Evolutionary conservation across 2,888 invertebrate genomes (phyloP).

Genomic region (Cantharis rufa): DNA sequence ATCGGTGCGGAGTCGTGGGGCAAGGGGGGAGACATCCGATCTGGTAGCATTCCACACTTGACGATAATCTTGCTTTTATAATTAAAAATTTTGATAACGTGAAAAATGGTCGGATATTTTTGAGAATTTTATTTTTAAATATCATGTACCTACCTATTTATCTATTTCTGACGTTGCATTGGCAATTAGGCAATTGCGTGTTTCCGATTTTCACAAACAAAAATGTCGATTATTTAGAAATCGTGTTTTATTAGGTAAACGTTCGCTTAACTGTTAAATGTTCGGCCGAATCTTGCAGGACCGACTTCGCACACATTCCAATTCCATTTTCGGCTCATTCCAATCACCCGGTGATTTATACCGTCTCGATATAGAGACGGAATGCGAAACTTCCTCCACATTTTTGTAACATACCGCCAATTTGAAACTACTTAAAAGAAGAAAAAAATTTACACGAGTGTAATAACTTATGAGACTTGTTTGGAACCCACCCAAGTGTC

Average conservation of each 20-base stretch:
- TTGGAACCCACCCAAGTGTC: background rate
- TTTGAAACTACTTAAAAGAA: background rate
- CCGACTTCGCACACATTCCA: background rate
- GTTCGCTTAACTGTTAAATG: background rate
- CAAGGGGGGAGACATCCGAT: background rate
- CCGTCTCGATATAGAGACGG: background rate
- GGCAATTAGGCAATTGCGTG: background rate
- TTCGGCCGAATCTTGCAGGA: background rate
- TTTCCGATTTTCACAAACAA: background rate
- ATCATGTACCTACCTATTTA: background rate
- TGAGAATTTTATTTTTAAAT: background rate
- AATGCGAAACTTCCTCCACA: background rate
- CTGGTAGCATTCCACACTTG: background rate
- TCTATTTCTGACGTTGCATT: background rate
- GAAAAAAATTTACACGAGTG: background rate
- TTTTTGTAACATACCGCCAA: background rate
- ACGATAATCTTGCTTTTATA: background rate
- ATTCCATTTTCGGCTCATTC: background rate
- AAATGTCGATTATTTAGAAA: background rate
- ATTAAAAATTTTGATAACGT: background rate
- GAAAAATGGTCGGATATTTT: background rate
- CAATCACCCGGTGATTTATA: background rate
- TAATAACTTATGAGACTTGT: background rate
- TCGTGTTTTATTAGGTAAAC: background rate
- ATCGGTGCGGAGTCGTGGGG: background rate